A percentile compares a stretch with the other conserved stretches of the same genome.
These are phyloP conservation scores for Cetonia aurata DNA, from an alignment of 2,888 invertebrate genomes.

Conservation along the genomic window DNA sequence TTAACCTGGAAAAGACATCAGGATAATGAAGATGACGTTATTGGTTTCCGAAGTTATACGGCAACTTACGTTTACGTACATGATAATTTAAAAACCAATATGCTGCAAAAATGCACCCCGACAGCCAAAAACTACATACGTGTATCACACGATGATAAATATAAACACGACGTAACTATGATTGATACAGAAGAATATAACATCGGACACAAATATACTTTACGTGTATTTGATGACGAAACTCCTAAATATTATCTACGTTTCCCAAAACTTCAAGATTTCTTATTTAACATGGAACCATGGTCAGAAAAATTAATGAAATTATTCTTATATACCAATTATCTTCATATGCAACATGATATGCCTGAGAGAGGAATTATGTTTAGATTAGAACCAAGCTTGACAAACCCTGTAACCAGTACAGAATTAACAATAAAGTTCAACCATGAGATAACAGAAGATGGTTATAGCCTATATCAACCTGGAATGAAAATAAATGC, in stretches of 20 bases:
- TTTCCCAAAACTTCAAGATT: conserved; percentile 15
- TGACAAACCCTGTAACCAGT: conserved; percentile 57
- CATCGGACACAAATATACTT: conserved; percentile 19
- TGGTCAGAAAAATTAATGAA: conserved; percentile 5
- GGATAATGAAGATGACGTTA: conserved; percentile 53
- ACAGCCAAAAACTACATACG: conserved; percentile 57
- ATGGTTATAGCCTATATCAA: conserved; percentile 46
- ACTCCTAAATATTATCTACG: conserved; percentile 24
- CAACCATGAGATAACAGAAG: conserved; percentile 52
- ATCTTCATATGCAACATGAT: conserved; percentile 47
- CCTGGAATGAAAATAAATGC: conserved; percentile 54
- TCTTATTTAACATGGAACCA: conserved; percentile 3
- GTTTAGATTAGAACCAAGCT: conserved; percentile 54
- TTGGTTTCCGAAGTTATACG: conserved; percentile 59
- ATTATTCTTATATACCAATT: not conserved
- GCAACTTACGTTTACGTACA: conserved; percentile 61
- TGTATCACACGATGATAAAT: conserved; percentile 55
- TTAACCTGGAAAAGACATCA: conserved; percentile 58
- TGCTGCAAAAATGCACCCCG: conserved; percentile 59
- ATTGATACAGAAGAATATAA: conserved; percentile 49
- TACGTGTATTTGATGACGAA: conserved; percentile 33
- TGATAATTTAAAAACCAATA: conserved; percentile 56
- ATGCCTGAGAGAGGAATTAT: conserved; percentile 58
- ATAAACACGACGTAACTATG: conserved; percentile 56
- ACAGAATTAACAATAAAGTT: conserved; percentile 57